Evolutionary conservation across 2,888 invertebrate species (phyloP), one percentile per base, ranked within the genome.

Genomic region (Pseudeuparius sepicola): DNA sequence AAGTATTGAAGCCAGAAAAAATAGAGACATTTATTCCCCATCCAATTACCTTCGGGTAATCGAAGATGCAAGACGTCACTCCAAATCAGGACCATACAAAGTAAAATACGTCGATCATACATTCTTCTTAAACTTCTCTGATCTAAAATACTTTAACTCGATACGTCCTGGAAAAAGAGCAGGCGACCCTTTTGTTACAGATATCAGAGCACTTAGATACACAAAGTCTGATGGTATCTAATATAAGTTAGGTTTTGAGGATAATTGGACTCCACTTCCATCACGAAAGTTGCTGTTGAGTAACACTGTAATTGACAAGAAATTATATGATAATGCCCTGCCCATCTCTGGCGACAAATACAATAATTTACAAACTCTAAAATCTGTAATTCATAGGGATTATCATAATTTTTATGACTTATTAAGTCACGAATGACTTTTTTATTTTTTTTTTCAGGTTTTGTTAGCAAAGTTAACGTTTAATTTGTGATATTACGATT

Each of bases 131-230:
- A 34, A 41, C 13, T 41, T 33, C 24, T 38, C 31, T 13, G 24
- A 7, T 10, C 10, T 44, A 10, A 44, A 43, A 20, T 43, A 36
- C 25, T 35, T 26, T 23, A 24, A 32, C 23, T 39, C 42, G 7
- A 44, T 43, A 30, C 31, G 42, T 14, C 44, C 39, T 14, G 41
- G 43, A 24, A 37, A 31, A 40, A 39, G 31, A 24, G 33, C 27
- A 17, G 44, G 37, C 2, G 39, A 40, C 25, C 36, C 40, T 13
- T 35, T 36, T 15, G 40, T 44, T 24, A 36, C 34, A 14, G 31
- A 44, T 40, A 27, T 44, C 15, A 36, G 40, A 20, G 44, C 34
- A 4, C 34, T 44, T 7, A 44, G 31, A 29, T 43, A 43, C 31
- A 36, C 31, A 25, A 18, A 31, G 12, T 12, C 24, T 24, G 30